Conservation (phyloP, 2,888 invertebrate species). For the Blastobasis lacticolella region DNA sequence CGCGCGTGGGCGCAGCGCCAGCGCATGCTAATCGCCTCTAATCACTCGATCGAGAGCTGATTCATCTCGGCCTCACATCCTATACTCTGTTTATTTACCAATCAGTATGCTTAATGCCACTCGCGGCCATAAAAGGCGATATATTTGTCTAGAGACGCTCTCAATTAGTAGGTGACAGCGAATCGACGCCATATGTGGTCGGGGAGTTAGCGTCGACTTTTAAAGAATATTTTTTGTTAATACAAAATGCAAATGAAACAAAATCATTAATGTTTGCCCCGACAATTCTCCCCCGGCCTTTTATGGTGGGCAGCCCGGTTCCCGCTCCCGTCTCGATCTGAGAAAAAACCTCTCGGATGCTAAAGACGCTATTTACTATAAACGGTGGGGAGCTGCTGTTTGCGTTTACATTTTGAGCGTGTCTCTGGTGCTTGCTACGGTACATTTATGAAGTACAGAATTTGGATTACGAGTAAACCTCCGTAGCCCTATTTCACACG, state of each 20-base stretch:
- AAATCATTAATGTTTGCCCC: conserved; percentile 65
- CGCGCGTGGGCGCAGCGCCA: conserved; percentile 46
- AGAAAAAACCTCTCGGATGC: background rate
- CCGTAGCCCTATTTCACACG: no score
- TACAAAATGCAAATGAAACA: conserved; percentile 55
- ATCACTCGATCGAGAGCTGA: conserved; percentile 69
- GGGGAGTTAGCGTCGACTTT: conserved; percentile 50
- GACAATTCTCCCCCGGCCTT: conserved; percentile 44
- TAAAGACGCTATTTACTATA: conserved; percentile 3
- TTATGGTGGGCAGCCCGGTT: conserved; percentile 36
- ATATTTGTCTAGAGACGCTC: conserved; percentile 68
- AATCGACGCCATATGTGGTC: conserved; percentile 67
- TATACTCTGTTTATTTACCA: conserved; percentile 66
- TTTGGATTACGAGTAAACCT: no score
- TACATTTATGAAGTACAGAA: no score
- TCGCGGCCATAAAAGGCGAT: conserved; percentile 65
- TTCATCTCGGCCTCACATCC: conserved; percentile 55
- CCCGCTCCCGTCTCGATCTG: conserved; percentile 5
- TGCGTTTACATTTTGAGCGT: no score
- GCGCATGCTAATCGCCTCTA: conserved; percentile 68
- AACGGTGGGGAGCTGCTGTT: background rate
- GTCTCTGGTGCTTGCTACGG: no score
- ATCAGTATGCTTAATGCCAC: conserved; percentile 59
- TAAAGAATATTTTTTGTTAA: conserved; percentile 60
- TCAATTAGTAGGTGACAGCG: conserved; percentile 63